These are phyloP conservation scores for Notodonta dromedarius DNA, from an alignment of 2,888 invertebrate species.

Conservation along the genomic window DNA sequence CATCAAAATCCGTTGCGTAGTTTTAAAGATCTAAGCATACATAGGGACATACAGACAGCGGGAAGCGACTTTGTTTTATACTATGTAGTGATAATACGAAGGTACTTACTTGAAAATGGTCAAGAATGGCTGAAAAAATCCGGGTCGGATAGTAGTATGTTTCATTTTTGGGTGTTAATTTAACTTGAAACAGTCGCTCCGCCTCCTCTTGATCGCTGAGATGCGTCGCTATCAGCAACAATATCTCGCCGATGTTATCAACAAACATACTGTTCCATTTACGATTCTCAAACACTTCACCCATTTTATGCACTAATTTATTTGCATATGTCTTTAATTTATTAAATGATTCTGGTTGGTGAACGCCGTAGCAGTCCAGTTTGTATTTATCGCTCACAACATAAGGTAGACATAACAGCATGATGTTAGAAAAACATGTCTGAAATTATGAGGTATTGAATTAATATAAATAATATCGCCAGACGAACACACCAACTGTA, in stretches of 20 bases:
- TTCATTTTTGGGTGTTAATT: constrained; percentile 55
- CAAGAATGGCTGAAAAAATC: constrained; percentile 67
- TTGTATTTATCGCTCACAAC: constrained; percentile 65
- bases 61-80: too few species aligned
- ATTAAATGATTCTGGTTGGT: constrained; percentile 38
- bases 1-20: too few species aligned
- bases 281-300: constrained; percentile 61
- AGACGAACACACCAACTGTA: too few species aligned
- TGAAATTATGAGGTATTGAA: constrained; percentile 48
- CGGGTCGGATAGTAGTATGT: constrained; percentile 68
- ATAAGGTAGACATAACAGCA: constrained; percentile 68
- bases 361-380: constrained; percentile 42
- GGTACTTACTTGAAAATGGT: constrained; percentile 74
- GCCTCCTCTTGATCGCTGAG: constrained; percentile 67
- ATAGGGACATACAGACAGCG: too few species aligned
- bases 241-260: constrained; percentile 67
- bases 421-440: constrained; percentile 67
- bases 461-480: too few species aligned
- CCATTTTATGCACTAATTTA: constrained; percentile 60
- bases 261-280: constrained; percentile 68
- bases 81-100: too few species aligned
- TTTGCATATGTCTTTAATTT: constrained; percentile 47
- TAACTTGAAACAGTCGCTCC: constrained; percentile 51
- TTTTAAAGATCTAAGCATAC: too few species aligned
- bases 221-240: constrained; percentile 58